These are phyloP conservation scores for Anguilla rostrata DNA, from an alignment of 2,113 vertebrate genomes.

Conservation along the genomic window DNA sequence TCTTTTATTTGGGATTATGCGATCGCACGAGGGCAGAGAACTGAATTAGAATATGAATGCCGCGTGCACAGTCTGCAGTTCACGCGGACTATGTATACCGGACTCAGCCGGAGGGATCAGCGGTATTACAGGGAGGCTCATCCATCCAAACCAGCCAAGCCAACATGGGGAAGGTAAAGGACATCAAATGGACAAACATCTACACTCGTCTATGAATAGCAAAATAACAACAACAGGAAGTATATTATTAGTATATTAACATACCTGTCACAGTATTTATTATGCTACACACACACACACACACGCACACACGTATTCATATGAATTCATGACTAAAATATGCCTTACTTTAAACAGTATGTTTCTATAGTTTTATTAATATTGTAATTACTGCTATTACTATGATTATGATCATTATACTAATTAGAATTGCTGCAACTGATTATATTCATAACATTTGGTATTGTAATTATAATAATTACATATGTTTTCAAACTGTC, in stretches of 20 bases:
- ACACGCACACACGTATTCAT: not conserved
- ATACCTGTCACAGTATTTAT: not conserved
- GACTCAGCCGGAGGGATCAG: constrained; percentile 45
- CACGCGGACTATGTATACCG: constrained; percentile 55
- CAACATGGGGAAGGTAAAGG: constrained; percentile 63
- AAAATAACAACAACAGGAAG: not conserved
- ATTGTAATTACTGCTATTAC: no score
- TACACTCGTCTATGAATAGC: not conserved
- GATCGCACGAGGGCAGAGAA: constrained; percentile 35
- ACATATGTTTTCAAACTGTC: no score
- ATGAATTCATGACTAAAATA: not conserved
- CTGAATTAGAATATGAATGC: constrained; percentile 60
- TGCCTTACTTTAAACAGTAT: no score
- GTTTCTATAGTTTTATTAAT: no score
- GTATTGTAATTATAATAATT: no score
- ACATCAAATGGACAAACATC: not conserved
- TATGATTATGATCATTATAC: no score
- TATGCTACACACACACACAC: not conserved
- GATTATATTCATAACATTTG: no score
- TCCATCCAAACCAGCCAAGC: constrained; percentile 13
- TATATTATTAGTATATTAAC: not conserved
- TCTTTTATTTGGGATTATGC: constrained; percentile 36
- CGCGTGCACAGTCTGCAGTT: constrained; percentile 60
- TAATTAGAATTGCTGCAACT: no score
- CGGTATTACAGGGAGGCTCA: constrained; percentile 22